phyloP scores from a whole-genome alignment of 1,140 invertebrate genomes.

The Papilio polyxenes region DNA sequence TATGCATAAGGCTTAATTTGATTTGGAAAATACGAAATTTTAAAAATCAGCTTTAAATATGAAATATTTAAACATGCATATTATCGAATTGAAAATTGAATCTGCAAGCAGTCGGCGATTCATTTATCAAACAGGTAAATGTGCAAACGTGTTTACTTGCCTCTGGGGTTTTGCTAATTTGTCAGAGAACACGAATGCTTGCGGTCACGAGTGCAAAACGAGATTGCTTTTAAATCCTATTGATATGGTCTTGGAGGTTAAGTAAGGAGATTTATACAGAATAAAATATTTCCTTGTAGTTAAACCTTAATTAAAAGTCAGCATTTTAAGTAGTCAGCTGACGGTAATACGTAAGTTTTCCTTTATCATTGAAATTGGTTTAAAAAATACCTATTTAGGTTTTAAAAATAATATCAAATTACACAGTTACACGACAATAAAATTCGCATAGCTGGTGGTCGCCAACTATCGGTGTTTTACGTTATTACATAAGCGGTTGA shows the following conservation, averaged over 20 bases:
- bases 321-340: not conserved
- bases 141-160: not conserved
- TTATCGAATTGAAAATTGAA: not conserved
- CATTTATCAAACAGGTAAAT: not conserved
- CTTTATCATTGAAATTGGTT: not conserved
- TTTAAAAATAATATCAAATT: not conserved
- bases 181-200: not conserved
- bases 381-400: not conserved
- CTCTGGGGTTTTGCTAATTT: slow-evolving; percentile 4
- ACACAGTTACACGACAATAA: not conserved
- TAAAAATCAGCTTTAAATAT: not conserved
- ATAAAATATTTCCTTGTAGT: not conserved
- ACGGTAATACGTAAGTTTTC: not conserved
- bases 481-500: not conserved
- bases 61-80: not conserved
- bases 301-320: not conserved
- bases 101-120: not conserved
- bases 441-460: not conserved
- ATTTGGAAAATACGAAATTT: not conserved
- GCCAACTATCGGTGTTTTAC: not conserved
- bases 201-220: not conserved
- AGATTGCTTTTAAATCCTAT: not conserved
- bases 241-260: not conserved
- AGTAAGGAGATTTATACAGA: not conserved
- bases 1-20: not conserved